Evolutionary conservation across 1,140 invertebrate genomes (phyloP).

Genomic region (Caenorhabditis brenneri): DNA sequence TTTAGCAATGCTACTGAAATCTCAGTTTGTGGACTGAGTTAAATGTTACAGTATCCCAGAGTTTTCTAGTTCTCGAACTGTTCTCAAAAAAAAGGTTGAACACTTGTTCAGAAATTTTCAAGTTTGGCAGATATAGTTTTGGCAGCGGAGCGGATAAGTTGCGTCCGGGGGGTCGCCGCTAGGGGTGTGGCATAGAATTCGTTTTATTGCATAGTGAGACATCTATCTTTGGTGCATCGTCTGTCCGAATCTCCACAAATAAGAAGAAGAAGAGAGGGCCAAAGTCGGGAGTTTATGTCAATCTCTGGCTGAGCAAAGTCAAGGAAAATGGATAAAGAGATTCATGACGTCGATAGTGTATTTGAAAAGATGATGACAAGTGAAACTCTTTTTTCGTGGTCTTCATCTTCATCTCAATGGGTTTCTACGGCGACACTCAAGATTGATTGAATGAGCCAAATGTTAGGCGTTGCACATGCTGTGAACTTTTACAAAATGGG

Average conservation of each 20-base stretch:
- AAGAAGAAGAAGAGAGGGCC: background rate
- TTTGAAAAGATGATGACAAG: constrained; percentile 10
- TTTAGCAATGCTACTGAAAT: too few species aligned
- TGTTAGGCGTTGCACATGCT: too few species aligned
- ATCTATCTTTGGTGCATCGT: constrained; percentile 29
- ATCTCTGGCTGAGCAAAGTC: constrained; percentile 23
- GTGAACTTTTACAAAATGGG: too few species aligned
- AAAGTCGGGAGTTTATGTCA: background rate
- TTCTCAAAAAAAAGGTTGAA: background rate
- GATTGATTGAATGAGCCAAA: too few species aligned
- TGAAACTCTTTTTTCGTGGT: background rate
- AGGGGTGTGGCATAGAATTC: background rate
- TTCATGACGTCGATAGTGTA: background rate
- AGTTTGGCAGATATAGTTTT: background rate
- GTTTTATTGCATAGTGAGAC: constrained; percentile 35
- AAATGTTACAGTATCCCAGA: too few species aligned
- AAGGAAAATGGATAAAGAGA: background rate
- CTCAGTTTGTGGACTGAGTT: too few species aligned
- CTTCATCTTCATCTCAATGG: background rate
- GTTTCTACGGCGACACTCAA: constrained; percentile 9
- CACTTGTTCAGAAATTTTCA: background rate
- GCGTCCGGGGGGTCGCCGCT: background rate
- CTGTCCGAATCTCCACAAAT: constrained; percentile 8
- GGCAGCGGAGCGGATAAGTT: background rate
- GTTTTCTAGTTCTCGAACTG: too few species aligned